Percentiles rank a stretch among this genome's conserved stretches.
These are phyloP conservation scores for Diadegma fenestrale DNA, from an alignment of 2,888 invertebrate genomes.

Conservation along the genomic window DNA sequence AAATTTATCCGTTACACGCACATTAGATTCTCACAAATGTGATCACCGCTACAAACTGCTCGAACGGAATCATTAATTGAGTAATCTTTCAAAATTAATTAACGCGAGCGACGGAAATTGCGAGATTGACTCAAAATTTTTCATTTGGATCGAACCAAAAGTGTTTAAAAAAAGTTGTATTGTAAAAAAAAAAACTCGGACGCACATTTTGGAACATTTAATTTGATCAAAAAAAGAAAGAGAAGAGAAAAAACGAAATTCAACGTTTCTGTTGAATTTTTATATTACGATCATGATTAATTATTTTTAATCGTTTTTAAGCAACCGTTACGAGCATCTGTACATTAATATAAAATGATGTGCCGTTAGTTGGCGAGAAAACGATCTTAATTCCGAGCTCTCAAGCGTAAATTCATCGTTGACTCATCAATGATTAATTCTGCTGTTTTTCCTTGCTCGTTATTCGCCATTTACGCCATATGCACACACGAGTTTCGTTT, in stretches of 20 bases:
- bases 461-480: conserved; percentile 37
- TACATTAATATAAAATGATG: background rate
- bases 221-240: background rate
- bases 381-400: conserved; percentile 16
- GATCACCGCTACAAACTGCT: background rate
- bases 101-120: background rate
- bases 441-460: conserved; percentile 24
- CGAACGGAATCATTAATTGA: background rate
- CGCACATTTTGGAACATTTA: too few species aligned
- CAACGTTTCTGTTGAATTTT: background rate
- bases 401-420: conserved; percentile 50
- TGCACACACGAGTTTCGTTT: background rate
- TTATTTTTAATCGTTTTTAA: background rate
- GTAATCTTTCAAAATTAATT: background rate
- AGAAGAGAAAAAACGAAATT: background rate
- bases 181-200: too few species aligned
- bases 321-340: background rate
- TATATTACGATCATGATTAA: background rate
- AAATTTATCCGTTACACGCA: background rate
- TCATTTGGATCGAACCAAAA: background rate
- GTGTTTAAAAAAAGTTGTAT: too few species aligned
- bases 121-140: background rate
- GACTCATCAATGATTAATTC: conserved; percentile 55
- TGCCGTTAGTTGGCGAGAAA: conserved; percentile 33
- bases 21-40: background rate